Percentiles rank a stretch among this genome's conserved stretches.
phyloP scores from a whole-genome alignment of 2,113 vertebrate species.

The Burhinus bistriatus region DNA sequence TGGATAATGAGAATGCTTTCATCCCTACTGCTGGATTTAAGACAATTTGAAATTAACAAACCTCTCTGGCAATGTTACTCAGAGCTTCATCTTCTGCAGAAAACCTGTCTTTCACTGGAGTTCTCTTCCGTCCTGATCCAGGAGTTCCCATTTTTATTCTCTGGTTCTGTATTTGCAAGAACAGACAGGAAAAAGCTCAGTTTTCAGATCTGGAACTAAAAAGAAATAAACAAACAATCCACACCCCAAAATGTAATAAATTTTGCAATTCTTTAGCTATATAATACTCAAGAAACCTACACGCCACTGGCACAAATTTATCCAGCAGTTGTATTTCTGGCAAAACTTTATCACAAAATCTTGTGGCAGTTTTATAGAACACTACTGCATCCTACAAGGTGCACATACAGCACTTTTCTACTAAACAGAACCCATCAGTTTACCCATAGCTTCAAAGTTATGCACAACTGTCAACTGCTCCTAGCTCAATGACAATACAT shows the following conservation, averaged over 20 bases:
- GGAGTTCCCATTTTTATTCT: slow-evolving; percentile 90
- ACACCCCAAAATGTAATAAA: neutral
- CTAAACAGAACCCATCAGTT: neutral
- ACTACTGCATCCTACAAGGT: neutral
- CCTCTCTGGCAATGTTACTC: slow-evolving; percentile 95
- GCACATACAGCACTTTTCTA: neutral
- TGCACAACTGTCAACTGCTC: neutral
- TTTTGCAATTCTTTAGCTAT: neutral
- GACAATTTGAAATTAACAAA: slow-evolving; percentile 56
- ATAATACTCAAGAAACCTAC: neutral
- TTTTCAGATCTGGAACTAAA: slow-evolving; percentile 25
- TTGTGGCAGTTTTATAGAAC: neutral
- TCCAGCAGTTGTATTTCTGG: neutral
- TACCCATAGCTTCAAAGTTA: neutral
- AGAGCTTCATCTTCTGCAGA: slow-evolving; percentile 97
- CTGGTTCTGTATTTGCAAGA: slow-evolving; percentile 36
- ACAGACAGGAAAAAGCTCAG: neutral
- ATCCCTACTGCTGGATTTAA: neutral
- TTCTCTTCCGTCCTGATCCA: slow-evolving; percentile 93
- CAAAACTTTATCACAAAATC: neutral
- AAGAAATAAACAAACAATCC: neutral
- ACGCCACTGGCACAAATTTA: neutral
- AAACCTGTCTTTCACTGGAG: slow-evolving; percentile 94
- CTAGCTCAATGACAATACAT: neutral
- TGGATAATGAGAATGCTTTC: neutral